These are phyloP conservation scores for Drosophila watanabei DNA, from an alignment of 1,140 invertebrate species.

Conservation along the genomic window DNA sequence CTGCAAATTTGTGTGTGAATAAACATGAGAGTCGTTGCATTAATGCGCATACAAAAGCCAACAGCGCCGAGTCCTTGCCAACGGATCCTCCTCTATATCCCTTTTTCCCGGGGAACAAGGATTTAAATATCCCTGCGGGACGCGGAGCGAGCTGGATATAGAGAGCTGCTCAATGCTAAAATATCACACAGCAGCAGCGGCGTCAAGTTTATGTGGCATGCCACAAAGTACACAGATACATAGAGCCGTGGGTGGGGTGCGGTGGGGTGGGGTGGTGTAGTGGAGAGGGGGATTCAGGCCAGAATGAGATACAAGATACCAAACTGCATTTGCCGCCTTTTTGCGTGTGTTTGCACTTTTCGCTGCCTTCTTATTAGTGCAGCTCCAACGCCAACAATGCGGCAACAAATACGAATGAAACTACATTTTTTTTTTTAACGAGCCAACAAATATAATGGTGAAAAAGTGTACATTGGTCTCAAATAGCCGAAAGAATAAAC, in stretches of 20 bases:
- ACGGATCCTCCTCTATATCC: slow-evolving; percentile 5
- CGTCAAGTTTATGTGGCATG: slow-evolving; percentile 77
- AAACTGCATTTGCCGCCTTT: slow-evolving; percentile 50
- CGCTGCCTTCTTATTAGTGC: slow-evolving; percentile 63
- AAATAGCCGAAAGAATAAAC: background rate
- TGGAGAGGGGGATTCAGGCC: background rate
- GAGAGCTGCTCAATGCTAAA: slow-evolving; percentile 70
- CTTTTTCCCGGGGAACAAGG: slow-evolving; percentile 50
- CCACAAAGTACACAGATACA: slow-evolving; percentile 61
- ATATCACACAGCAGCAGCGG: slow-evolving; percentile 62
- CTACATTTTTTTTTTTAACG: slow-evolving; percentile 15
- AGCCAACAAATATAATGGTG: background rate
- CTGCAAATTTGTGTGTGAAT: slow-evolving; percentile 83
- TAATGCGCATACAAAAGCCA: slow-evolving; percentile 82
- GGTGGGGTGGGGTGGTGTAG: background rate
- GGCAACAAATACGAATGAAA: slow-evolving; percentile 34
- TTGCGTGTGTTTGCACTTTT: slow-evolving; percentile 39
- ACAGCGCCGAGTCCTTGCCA: slow-evolving; percentile 40
- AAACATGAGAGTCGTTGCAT: slow-evolving; percentile 84
- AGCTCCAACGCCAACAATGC: slow-evolving; percentile 64
- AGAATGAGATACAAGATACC: slow-evolving; percentile 28
- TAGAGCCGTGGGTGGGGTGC: slow-evolving; percentile 12
- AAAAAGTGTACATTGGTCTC: background rate
- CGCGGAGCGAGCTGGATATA: slow-evolving; percentile 14
- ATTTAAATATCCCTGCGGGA: slow-evolving; percentile 69